Evolutionary conservation across 2,113 vertebrate genomes (phyloP).

Genomic region (Dascyllus trimaculatus): DNA sequence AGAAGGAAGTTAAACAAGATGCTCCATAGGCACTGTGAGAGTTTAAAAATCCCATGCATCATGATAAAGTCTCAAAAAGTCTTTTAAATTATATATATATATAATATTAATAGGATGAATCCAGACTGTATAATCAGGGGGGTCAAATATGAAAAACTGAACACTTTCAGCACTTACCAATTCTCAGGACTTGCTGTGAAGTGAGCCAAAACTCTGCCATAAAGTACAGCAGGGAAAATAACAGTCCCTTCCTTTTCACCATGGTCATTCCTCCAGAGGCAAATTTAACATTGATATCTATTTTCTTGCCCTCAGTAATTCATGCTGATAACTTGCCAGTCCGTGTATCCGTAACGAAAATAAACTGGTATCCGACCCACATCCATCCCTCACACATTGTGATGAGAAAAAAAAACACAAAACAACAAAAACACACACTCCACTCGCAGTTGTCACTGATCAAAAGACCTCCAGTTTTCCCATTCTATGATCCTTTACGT

Average conservation of each 20-base stretch:
- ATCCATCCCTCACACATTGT: conserved; percentile 76
- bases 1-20: background rate
- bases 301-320: conserved; percentile 72
- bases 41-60: background rate
- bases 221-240: conserved; percentile 87
- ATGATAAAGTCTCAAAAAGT: background rate
- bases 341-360: conserved; percentile 73
- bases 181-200: conserved; percentile 92
- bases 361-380: conserved; percentile 72
- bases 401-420: conserved; percentile 27
- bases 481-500: conserved; percentile 63
- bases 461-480: conserved; percentile 60
- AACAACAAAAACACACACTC: conserved; percentile 48
- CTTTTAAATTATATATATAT: background rate
- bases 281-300: conserved; percentile 79
- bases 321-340: conserved; percentile 78
- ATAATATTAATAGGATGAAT: background rate
- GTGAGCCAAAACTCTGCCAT: conserved; percentile 86
- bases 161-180: conserved; percentile 88
- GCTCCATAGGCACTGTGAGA: background rate
- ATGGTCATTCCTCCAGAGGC: conserved; percentile 81
- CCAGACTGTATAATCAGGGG: background rate
- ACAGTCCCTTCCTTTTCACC: conserved; percentile 85
- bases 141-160: background rate
- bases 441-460: conserved; percentile 57